Evolutionary conservation across 2,888 invertebrate species (phyloP), one percentile per base, ranked within the genome.

Genomic region (Polymixis flavicincta): DNA sequence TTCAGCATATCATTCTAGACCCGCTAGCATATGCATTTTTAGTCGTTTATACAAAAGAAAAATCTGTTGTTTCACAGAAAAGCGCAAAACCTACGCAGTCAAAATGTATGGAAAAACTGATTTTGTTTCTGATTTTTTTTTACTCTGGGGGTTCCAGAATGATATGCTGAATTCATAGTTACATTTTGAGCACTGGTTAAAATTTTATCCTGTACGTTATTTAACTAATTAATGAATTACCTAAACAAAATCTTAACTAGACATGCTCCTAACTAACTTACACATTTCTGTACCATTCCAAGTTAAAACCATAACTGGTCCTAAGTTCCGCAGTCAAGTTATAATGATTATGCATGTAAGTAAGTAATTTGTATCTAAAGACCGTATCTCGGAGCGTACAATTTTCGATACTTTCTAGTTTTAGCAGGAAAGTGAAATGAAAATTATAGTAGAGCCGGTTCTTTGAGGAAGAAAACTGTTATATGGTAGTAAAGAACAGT

Each of bases 381-480:
- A 82, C 74, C 77, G 83, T 86, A 79, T 86, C 86, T 85, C 72
- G 37, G 9, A 80, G 67, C 80, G 66, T 82, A 80, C 80, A 86
- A 89, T 89, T 91, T 91, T 89, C 78, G 81, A 80, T 66, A 88
- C 90, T 91, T 92, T 91, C 91, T 87, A 89, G 83, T 88, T 85
- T 84, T 84, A 71, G 67, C 76, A 76, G 85, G 89, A 90, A 91
- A 92, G 90, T 88, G 86, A 82, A 82, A 76, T 74, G 82, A 74
- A 89, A 87, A 88, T 87, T 74, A 79, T 71, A 66, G 50, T 55
- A 55, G 37, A 80, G 77, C 71, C 63, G 63, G 76, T 81, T 71
- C 55, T 71, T 65, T 52, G 74, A 78, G 74, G 74, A 82, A 84
- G 84, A 82, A 87, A 85, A 89, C 82, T 82, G 74, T 76, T 80